Conservation (phyloP, 2,888 invertebrate genomes). For the Hemaris fuciformis region DNA sequence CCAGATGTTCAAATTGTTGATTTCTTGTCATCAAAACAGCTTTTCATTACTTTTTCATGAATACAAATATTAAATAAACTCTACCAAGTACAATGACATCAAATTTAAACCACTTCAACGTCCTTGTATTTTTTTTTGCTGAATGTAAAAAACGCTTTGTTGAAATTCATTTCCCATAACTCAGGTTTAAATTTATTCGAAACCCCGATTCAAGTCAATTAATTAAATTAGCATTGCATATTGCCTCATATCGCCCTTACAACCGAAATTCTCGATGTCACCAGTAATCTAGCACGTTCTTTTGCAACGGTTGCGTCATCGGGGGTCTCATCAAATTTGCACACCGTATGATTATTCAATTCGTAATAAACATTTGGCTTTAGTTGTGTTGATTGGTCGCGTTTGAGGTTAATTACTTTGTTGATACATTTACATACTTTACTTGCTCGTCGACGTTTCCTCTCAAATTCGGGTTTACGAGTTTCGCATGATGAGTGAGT, state of each 20-base stretch:
- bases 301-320: background rate
- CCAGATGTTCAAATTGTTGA: too few species aligned
- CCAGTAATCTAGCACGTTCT: background rate
- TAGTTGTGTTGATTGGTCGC: background rate
- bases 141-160: too few species aligned
- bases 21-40: too few species aligned
- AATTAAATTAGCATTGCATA: background rate
- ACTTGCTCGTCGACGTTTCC: background rate
- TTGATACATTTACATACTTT: conserved; percentile 4
- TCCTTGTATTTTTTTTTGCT: too few species aligned
- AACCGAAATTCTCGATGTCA: background rate
- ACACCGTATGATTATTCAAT: background rate
- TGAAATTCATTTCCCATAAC: background rate
- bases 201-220: background rate
- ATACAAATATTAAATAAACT: too few species aligned
- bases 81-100: too few species aligned
- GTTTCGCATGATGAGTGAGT: background rate
- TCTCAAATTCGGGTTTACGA: background rate
- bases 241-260: background rate
- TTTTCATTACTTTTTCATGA: too few species aligned
- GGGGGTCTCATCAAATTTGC: background rate
- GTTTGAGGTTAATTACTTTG: conserved; percentile 1
- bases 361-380: background rate
- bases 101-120: too few species aligned
- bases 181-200: background rate